Evolutionary conservation across 2,888 invertebrate genomes (phyloP), one percentile per base, ranked within the genome.

Genomic region (Branchipolynoe longqiensis): DNA sequence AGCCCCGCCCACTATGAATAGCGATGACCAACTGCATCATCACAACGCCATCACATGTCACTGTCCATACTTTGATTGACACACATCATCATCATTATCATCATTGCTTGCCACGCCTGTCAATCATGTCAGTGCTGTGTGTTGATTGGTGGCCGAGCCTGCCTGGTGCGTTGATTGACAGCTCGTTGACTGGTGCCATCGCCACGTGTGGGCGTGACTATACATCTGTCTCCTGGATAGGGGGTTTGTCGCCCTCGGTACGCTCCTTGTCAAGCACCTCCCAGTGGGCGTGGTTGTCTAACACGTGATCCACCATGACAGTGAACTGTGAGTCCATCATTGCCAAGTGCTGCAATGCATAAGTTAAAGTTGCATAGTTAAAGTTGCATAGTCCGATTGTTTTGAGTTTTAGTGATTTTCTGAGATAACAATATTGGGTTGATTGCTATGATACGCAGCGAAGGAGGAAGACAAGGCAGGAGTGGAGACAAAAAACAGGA

Each of bases 241-340:
- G 36, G 0, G 59, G 58, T 14, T 58, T 82, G 14, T 18, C 25
- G 3, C 41, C 64, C 28, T 69, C 40, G 3, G 82, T 56, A 22
- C 90, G 85, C 82, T 91, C 86, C 82, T 91, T 90, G 2, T 91
- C 93, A 62, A 94, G 89, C 40, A 90, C 90, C 82, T 94, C 93
- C 95, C 95, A 95, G 81, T 94, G 92, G 4, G 91, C 91, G 91
- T 94, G 93, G 90, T 95, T 95, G 22, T 92, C 92, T 64, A 92
- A 59, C 0, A 95, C 94, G 6, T 94, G 94, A 84, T 94, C 94
- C 62, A 94, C 90, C 94, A 95, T 94, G 6, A 92, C 92, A 84
- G 92, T 91, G 87, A 95, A 92, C 83, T 93, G 91, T 0, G 93
- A 92, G 89, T 95, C 94, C 92, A 95, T 93, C 87, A 93, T 92